A percentile compares a stretch with the other conserved stretches of the same genome.
Evolutionary conservation across 2,113 vertebrate species (phyloP).

Genomic region (Strix aluco): DNA sequence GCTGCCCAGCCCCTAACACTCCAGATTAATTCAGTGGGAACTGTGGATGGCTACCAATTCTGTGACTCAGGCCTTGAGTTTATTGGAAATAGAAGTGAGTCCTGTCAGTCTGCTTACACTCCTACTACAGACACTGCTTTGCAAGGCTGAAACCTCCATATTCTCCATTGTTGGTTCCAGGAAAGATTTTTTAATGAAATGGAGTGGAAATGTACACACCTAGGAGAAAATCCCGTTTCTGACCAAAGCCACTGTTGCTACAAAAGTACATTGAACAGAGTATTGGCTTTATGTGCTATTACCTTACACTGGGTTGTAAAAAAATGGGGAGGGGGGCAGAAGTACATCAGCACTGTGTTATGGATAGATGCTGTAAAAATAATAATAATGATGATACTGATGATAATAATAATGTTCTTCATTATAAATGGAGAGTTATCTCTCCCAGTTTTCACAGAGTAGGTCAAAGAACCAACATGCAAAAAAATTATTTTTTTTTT

Average conservation of each 20-base stretch:
- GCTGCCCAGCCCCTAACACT: background rate
- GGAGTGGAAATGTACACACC: background rate
- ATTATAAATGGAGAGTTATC: background rate
- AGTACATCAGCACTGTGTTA: background rate
- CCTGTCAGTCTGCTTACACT: background rate
- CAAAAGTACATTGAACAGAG: background rate
- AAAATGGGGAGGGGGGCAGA: accelerated
- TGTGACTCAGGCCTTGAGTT: background rate
- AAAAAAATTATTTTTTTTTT: background rate
- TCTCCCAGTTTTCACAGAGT: background rate
- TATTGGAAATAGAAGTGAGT: background rate
- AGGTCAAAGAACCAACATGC: background rate
- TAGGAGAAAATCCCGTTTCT: background rate
- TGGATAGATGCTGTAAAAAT: background rate
- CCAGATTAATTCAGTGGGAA: background rate
- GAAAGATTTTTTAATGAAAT: background rate
- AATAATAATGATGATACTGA: background rate
- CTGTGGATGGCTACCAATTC: background rate
- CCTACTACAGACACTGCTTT: background rate
- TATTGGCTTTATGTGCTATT: background rate
- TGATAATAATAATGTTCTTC: background rate
- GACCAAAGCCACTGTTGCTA: background rate
- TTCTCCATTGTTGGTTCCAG: background rate
- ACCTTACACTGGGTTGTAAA: background rate
- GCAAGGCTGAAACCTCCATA: background rate